Evolutionary conservation across 2,888 invertebrate genomes (phyloP).

Genomic region (Dasysyrphus tricinctus): DNA sequence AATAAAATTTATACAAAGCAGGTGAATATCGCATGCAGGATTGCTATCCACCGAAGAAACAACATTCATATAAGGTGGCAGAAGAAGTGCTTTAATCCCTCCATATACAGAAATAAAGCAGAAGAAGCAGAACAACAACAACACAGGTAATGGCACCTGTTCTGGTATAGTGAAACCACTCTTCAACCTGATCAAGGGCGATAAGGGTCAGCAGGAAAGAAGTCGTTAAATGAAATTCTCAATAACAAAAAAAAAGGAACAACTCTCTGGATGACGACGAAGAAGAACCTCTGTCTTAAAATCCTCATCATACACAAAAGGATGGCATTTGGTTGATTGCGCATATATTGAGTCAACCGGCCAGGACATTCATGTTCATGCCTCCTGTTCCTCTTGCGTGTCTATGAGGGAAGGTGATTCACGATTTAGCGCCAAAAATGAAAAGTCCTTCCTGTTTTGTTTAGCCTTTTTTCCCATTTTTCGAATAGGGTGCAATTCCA

Average conservation of each 20-base stretch:
- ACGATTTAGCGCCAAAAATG: conserved; percentile 73
- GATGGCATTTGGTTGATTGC: conserved; percentile 75
- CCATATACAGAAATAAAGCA: conserved; percentile 42
- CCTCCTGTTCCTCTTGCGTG: conserved; percentile 28
- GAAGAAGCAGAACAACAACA: conserved; percentile 35
- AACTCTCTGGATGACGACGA: conserved; percentile 1
- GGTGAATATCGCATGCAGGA: conserved; percentile 71
- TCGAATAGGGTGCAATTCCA: conserved; percentile 48
- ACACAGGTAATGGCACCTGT: conserved; percentile 71
- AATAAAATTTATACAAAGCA: conserved; percentile 54
- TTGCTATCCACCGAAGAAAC: conserved; percentile 27
- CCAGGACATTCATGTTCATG: conserved; percentile 55
- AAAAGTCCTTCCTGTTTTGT: conserved; percentile 72
- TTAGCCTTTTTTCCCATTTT: conserved; percentile 32
- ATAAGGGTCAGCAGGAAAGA: conserved; percentile 75
- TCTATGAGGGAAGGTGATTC: conserved; percentile 65
- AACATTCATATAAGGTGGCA: conserved; percentile 56
- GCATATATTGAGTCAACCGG: conserved; percentile 73
- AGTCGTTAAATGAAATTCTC: conserved; percentile 66
- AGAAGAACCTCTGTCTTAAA: conserved; percentile 38
- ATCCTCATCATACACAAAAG: conserved; percentile 48
- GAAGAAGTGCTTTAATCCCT: conserved; percentile 67
- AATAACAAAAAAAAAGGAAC: conserved; percentile 35
- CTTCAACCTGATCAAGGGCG: conserved; percentile 62
- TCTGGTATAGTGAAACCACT: conserved; percentile 56